Conservation (phyloP, 2,797 vertebrate species). For the Scarus forsteni region DNA sequence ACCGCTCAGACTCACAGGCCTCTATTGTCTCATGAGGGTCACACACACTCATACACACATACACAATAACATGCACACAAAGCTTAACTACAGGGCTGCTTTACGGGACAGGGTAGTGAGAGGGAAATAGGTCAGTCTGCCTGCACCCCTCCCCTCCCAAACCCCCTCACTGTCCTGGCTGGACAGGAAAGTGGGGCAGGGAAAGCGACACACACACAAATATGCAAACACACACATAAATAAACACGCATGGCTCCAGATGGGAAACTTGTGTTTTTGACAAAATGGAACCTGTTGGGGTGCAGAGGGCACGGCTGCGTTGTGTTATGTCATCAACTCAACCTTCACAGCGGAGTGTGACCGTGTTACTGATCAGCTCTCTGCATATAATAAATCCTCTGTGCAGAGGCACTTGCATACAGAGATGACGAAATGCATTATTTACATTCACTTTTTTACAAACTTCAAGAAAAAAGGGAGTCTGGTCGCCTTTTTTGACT, state of each 20-base stretch:
- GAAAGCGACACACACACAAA: constrained; percentile 45
- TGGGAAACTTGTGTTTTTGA: constrained; percentile 70
- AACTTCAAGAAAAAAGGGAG: too few relatives aligned
- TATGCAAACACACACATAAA: constrained; percentile 14
- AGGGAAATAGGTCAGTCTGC: constrained; percentile 81
- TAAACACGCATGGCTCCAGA: constrained; percentile 58
- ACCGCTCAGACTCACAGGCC: constrained; percentile 55
- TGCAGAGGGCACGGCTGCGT: constrained; percentile 65
- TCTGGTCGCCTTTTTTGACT: constrained; percentile 4
- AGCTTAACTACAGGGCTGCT: constrained; percentile 52
- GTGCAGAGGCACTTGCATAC: background rate
- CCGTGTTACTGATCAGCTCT: constrained; percentile 55
- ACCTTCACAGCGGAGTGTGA: constrained; percentile 62
- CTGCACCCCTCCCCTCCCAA: constrained; percentile 70
- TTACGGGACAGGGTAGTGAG: constrained; percentile 54
- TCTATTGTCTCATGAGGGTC: constrained; percentile 63
- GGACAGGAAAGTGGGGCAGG: constrained; percentile 78
- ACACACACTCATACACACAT: constrained; percentile 23
- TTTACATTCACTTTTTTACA: background rate
- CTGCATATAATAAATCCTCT: constrained; percentile 3
- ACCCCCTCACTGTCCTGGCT: constrained; percentile 70
- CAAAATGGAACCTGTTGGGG: constrained; percentile 76
- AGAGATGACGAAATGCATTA: background rate
- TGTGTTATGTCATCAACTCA: constrained; percentile 77
- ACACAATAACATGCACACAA: constrained; percentile 31